Evolutionary conservation across 2,113 vertebrate species (phyloP).

Genomic region (Rhea pennata): DNA sequence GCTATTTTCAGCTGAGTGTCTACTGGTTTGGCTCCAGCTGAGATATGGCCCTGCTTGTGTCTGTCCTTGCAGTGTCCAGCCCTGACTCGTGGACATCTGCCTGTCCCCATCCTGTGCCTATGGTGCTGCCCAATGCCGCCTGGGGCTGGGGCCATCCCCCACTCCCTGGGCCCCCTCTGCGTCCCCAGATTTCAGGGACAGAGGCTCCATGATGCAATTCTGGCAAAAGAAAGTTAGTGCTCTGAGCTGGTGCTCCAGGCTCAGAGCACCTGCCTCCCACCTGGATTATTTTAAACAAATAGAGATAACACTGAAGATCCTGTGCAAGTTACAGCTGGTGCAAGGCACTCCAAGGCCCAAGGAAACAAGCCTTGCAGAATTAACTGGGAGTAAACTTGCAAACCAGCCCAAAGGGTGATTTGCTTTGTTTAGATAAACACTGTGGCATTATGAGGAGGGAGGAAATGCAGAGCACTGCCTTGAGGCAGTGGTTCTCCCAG

Average conservation of each 20-base stretch:
- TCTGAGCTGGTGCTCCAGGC: too few species aligned
- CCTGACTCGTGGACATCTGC: too few species aligned
- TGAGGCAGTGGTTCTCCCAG: not conserved
- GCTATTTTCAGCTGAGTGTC: not conserved
- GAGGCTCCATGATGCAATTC: not conserved
- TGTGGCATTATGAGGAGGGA: not conserved
- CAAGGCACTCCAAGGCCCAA: not conserved
- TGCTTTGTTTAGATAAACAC: not conserved
- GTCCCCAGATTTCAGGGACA: not conserved
- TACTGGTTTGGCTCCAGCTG: too few species aligned
- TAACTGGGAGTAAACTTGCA: not conserved
- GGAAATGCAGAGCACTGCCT: not conserved
- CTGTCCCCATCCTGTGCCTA: too few species aligned
- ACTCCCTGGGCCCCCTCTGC: not conserved
- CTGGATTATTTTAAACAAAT: not conserved
- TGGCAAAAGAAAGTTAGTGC: not conserved
- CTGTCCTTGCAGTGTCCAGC: too few species aligned
- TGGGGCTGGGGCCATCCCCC: accelerated
- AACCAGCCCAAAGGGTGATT: not conserved
- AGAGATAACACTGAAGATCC: not conserved
- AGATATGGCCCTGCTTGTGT: too few species aligned
- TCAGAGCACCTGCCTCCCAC: not conserved
- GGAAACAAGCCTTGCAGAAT: not conserved
- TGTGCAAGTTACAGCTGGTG: not conserved
- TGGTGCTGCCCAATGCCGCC: too few species aligned